Conservation (phyloP, 2,888 invertebrate genomes). For the Digitonthophagus gazella region DNA sequence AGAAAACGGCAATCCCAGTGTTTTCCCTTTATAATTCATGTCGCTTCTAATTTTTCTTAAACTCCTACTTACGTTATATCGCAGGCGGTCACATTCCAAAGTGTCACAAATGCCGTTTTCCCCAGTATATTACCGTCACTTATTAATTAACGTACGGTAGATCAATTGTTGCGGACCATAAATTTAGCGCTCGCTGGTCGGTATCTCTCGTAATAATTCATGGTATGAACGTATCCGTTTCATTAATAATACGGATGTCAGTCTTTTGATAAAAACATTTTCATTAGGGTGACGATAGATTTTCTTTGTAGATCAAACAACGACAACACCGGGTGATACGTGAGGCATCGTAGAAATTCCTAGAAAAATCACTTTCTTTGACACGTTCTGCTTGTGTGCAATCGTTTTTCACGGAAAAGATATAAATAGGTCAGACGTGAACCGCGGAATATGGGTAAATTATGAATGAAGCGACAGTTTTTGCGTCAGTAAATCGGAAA, state of each 20-base stretch:
- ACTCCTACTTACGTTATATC: background rate
- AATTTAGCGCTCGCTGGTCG: background rate
- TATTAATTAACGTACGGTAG: background rate
- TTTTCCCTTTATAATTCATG: background rate
- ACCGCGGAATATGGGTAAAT: background rate
- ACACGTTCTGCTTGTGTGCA: background rate
- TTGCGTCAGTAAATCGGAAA: background rate
- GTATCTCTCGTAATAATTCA: background rate
- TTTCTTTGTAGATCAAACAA: background rate
- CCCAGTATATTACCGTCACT: background rate
- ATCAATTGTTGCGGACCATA: background rate
- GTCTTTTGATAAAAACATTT: background rate
- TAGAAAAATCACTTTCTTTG: background rate
- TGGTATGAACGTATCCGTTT: background rate
- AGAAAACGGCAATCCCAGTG: too few species aligned
- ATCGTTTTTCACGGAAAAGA: background rate
- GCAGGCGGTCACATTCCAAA: background rate
- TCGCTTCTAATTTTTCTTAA: background rate
- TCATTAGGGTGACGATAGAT: background rate
- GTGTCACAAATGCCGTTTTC: background rate
- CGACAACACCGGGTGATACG: background rate
- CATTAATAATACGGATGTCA: background rate
- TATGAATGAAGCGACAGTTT: background rate
- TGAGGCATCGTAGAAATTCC: background rate
- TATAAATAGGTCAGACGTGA: background rate